A percentile compares a stretch with the other conserved stretches of the same genome.
These are phyloP conservation scores for Podilymbus podiceps DNA, from an alignment of 2,113 vertebrate genomes.

Conservation along the genomic window DNA sequence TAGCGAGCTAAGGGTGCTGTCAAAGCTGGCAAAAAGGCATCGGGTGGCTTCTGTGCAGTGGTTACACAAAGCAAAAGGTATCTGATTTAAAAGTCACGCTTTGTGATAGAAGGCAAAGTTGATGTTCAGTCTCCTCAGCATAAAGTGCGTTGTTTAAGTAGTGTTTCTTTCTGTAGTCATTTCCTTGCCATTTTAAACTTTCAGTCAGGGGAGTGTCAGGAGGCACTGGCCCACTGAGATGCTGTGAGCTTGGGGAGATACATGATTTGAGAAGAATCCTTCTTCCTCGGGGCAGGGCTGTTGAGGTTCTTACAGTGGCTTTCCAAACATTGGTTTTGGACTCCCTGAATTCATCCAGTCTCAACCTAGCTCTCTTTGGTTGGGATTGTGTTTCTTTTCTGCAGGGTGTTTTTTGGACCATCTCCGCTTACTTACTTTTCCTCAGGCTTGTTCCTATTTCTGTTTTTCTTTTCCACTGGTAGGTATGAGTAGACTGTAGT, in stretches of 20 bases:
- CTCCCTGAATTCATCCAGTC: neutral
- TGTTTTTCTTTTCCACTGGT: neutral
- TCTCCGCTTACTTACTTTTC: neutral
- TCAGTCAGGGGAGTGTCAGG: neutral
- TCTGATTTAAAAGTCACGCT: neutral
- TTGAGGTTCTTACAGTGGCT: neutral
- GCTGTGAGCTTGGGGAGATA: neutral
- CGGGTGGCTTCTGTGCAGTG: neutral
- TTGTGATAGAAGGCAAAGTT: neutral
- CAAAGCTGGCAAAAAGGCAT: neutral
- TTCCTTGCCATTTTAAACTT: neutral
- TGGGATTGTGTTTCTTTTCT: neutral
- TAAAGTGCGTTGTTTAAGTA: neutral
- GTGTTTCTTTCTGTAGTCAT: neutral
- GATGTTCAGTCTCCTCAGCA: neutral
- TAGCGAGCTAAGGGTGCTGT: neutral
- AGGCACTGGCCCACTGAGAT: neutral
- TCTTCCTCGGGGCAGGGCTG: neutral
- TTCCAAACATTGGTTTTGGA: neutral
- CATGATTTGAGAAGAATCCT: fast-evolving
- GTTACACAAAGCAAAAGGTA: neutral
- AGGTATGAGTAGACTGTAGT: neutral
- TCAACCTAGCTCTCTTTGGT: neutral
- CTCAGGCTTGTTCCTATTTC: neutral
- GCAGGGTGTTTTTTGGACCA: neutral